Percentiles rank a stretch among this genome's conserved stretches.
phyloP scores from a whole-genome alignment of 2,888 invertebrate species.

The Allygus modestus region DNA sequence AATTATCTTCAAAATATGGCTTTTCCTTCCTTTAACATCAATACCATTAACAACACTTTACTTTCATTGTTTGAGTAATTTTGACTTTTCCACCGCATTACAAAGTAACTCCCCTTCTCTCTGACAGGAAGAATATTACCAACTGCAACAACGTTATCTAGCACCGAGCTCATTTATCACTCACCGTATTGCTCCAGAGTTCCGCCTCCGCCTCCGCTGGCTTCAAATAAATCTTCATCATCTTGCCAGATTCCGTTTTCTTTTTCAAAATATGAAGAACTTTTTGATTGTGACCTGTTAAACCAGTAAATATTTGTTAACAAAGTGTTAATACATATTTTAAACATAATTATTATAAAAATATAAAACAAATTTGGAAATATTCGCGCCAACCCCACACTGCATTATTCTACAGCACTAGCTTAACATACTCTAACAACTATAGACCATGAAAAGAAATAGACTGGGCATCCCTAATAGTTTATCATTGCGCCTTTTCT shows the following conservation, averaged over 20 bases:
- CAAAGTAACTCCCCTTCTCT: neutral
- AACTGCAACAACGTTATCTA: conserved; percentile 31
- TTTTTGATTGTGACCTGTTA: conserved; percentile 12
- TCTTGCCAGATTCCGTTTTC: conserved; percentile 49
- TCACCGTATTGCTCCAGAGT: conserved; percentile 52
- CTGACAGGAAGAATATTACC: conserved; percentile 40
- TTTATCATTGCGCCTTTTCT: too few species aligned
- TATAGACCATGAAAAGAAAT: too few species aligned
- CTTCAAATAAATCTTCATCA: conserved; percentile 53
- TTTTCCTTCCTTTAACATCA: too few species aligned
- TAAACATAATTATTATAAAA: neutral
- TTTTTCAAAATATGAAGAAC: conserved; percentile 4
- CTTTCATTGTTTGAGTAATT: too few species aligned
- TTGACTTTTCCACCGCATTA: neutral
- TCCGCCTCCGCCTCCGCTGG: conserved; percentile 13
- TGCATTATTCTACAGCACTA: too few species aligned
- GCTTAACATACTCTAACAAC: too few species aligned
- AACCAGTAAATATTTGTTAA: neutral
- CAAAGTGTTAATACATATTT: too few species aligned
- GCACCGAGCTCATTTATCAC: conserved; percentile 34
- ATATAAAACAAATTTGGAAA: too few species aligned
- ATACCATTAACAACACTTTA: too few species aligned
- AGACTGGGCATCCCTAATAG: too few species aligned
- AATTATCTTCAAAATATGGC: too few species aligned
- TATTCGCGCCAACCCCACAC: too few species aligned